phyloP scores from a whole-genome alignment of 2,888 invertebrate species.

The Physocephala rufipes region DNA sequence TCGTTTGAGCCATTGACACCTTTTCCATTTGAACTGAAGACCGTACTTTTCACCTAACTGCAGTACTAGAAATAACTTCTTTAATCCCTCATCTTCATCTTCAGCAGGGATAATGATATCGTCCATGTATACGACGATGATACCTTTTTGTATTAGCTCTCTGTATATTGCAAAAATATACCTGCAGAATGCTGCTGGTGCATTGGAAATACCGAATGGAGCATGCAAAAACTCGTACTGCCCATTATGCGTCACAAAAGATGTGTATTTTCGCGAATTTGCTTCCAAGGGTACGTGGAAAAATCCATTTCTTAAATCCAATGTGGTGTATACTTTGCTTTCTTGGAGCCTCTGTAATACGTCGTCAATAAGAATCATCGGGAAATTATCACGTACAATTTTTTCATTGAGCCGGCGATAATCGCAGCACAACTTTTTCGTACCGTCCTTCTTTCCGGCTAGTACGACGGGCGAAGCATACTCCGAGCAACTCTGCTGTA shows the following conservation, averaged over 20 bases:
- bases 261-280: too few species aligned
- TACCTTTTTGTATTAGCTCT: slow-evolving; percentile 40
- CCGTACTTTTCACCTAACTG: too few species aligned
- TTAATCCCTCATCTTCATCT: slow-evolving; percentile 13
- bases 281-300: too few species aligned
- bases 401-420: too few species aligned
- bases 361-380: slow-evolving; percentile 44
- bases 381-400: slow-evolving; percentile 45
- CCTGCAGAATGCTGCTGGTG: slow-evolving; percentile 41
- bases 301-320: too few species aligned
- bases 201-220: slow-evolving; percentile 42
- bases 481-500: slow-evolving; percentile 40
- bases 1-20: not conserved
- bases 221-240: slow-evolving; percentile 42
- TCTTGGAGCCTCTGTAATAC: slow-evolving; percentile 41
- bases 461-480: slow-evolving; percentile 49
- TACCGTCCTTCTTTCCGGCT: slow-evolving; percentile 43
- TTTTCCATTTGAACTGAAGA: too few species aligned
- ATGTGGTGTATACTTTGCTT: slow-evolving; percentile 45
- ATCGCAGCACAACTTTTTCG: slow-evolving; percentile 41
- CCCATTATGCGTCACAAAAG: too few species aligned
- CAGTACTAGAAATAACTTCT: not conserved
- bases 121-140: slow-evolving; percentile 42
- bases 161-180: slow-evolving; percentile 38
- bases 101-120: slow-evolving; percentile 42